phyloP scores from a whole-genome alignment of 2,888 invertebrate species.

The Cephus rjabovi region DNA sequence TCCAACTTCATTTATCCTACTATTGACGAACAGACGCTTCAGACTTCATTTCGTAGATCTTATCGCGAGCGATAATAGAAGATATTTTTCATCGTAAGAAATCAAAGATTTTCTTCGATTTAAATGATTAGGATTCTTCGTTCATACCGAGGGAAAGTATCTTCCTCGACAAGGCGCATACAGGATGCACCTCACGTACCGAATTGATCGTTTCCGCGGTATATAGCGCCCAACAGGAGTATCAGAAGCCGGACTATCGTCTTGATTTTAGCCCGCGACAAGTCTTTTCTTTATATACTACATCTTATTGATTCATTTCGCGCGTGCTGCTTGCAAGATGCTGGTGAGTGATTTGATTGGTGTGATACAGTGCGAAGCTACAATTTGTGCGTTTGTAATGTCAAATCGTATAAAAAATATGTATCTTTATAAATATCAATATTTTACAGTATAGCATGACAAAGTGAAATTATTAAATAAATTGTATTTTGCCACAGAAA shows the following conservation, averaged over 20 bases:
- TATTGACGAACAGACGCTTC: not conserved
- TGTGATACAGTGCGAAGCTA: not conserved
- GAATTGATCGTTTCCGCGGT: constrained; percentile 51
- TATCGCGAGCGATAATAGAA: not conserved
- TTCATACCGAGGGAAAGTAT: constrained; percentile 48
- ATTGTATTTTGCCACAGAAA: not conserved
- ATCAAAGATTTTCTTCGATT: not conserved
- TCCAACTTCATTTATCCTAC: not conserved
- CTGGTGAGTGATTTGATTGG: constrained; percentile 1
- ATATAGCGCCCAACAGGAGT: constrained; percentile 53
- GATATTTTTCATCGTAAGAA: not conserved
- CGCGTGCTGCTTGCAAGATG: constrained; percentile 3
- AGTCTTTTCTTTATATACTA: constrained; percentile 12
- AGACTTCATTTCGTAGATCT: not conserved
- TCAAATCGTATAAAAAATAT: not conserved
- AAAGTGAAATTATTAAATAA: not conserved
- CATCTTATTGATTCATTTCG: not conserved
- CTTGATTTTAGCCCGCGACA: constrained; percentile 41
- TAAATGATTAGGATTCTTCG: constrained; percentile 31
- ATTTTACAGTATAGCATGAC: not conserved
- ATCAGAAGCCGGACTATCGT: constrained; percentile 36
- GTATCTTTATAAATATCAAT: not conserved
- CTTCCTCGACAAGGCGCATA: constrained; percentile 13
- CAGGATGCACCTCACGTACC: constrained; percentile 50
- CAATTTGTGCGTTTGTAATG: not conserved